Base-by-base conservation (phyloP, 1,140 invertebrate genomes). In the Asobara japonica region DNA sequence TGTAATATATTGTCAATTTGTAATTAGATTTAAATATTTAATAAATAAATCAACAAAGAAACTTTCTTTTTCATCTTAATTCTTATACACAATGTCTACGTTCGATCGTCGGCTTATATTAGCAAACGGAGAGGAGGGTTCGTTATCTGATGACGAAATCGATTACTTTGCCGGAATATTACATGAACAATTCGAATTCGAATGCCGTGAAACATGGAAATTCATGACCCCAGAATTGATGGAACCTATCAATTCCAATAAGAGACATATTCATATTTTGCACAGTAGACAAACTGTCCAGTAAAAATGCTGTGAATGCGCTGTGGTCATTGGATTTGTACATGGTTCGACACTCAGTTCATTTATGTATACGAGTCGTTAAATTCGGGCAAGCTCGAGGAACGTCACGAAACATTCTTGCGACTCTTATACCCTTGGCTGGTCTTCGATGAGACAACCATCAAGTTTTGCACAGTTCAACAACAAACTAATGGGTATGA, bases 301-400 rank as follows among this genome's bases (percentile, higher is more conserved):
- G 13, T 31, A 5, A 10, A 22, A 27, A 77, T 70, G 48, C 18
- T 22, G 20, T 8, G 20, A 56, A 56, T 20, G 48, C 6, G 18
- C 18, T 2, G 11, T 2, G 29, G 75, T 76, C 69, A 74, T 77
- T 30, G 77, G 78, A 71, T 78, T 66, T 74, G 69, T 78, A n/a
- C 74, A 73, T 65, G 31, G 18, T 66, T 22, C 27, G 65, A 66
- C 38, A 45, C 16, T 3, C 22, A 41, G 0, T n/a, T 7, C 3
- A 13, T 66, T 27, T 22, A 45, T 66, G 20, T 66, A 13, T 66
- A 41, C 27, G 65, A 66, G 25, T 66, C 65, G 13, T 13, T 29
- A 20, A 41, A 48, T 45, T 36, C n/a, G 4, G 38, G 38, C 4
- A 36, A 38, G 18, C 33, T 65, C 8, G 8, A 65, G 8, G n/a